Evolutionary conservation across 1,140 invertebrate species (phyloP).

Genomic region (Drosophila micromelanica): DNA sequence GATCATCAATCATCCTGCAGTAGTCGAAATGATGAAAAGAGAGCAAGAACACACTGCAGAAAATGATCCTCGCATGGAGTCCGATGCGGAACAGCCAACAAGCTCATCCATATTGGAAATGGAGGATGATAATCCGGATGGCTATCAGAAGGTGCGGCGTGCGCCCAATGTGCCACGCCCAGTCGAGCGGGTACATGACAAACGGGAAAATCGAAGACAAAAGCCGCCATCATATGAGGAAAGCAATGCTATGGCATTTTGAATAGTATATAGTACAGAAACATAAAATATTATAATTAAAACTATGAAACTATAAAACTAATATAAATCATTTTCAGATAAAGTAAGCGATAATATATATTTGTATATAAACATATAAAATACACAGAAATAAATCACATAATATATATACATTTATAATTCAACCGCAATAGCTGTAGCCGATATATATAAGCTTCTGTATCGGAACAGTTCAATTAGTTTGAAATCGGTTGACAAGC

Average conservation of each 20-base stretch:
- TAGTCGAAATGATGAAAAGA: constrained; percentile 1
- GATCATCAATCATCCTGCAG: background rate
- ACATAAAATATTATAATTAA: too few relatives aligned
- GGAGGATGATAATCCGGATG: constrained; percentile 9
- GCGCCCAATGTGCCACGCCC: background rate
- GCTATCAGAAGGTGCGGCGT: background rate
- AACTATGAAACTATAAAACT: too few relatives aligned
- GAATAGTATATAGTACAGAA: too few relatives aligned
- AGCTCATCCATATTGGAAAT: background rate
- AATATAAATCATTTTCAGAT: too few relatives aligned
- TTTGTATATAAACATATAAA: too few relatives aligned
- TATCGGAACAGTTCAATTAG: background rate
- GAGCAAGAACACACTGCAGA: constrained; percentile 1
- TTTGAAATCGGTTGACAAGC: background rate
- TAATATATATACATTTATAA: background rate
- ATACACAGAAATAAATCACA: too few relatives aligned
- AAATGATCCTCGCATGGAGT: background rate
- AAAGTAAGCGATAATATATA: too few relatives aligned
- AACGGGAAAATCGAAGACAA: background rate
- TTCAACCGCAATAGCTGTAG: background rate
- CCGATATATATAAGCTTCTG: background rate
- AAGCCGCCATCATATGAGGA: background rate
- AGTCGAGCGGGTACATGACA: background rate
- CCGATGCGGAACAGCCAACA: background rate
- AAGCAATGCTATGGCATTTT: background rate